Evolutionary conservation across 2,797 vertebrate species (phyloP).

Genomic region (Aphelocoma californica): DNA sequence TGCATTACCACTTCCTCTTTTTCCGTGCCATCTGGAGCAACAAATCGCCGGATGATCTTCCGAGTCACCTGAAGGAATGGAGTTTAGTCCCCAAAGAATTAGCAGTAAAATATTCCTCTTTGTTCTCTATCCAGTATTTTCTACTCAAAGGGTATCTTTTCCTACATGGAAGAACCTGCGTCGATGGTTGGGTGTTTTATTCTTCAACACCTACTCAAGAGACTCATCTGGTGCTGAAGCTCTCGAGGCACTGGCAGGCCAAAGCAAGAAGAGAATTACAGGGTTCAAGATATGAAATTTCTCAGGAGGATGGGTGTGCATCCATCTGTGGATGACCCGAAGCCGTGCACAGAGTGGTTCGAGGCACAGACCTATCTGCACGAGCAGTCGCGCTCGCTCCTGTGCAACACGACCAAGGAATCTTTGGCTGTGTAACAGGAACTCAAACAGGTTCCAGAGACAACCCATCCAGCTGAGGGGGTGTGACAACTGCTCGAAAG

Average conservation of each 20-base stretch:
- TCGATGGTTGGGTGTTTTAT: neutral
- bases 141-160: neutral
- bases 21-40: constrained; percentile 86
- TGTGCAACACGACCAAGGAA: neutral
- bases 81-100: neutral
- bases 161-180: accelerated
- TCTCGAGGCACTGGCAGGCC: neutral
- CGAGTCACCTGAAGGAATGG: constrained; percentile 83
- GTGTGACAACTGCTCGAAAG: neutral
- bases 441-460: neutral
- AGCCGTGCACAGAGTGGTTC: accelerated
- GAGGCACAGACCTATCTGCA: neutral
- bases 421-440: neutral
- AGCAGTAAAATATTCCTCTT: neutral
- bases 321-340: neutral
- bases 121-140: neutral
- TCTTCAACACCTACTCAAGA: neutral
- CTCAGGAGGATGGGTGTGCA: neutral
- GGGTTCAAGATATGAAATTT: neutral
- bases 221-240: neutral
- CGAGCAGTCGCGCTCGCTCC: neutral
- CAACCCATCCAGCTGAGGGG: neutral
- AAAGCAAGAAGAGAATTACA: neutral
- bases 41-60: constrained; percentile 83
- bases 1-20: constrained; percentile 86